Conservation (phyloP, 1,140 invertebrate species). For the Pseudomyrmex cubaensis region DNA sequence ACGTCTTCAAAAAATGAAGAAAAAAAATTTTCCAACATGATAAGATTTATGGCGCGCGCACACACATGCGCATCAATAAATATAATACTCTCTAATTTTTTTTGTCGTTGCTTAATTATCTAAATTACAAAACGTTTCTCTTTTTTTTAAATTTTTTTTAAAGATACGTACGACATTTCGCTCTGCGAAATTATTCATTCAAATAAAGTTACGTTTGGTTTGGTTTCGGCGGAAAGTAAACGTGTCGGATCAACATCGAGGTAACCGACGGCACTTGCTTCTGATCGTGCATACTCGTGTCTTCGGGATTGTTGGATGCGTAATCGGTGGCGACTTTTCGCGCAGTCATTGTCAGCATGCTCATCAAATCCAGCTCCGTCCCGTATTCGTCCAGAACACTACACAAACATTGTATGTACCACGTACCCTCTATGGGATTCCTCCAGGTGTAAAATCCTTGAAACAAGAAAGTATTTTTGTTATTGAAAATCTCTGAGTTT, state of each 20-base stretch:
- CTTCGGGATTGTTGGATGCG: constrained; percentile 85
- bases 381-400: constrained; percentile 85
- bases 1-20: too few relatives aligned
- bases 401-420: constrained; percentile 90
- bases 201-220: neutral
- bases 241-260: constrained; percentile 88
- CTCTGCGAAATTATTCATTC: too few relatives aligned
- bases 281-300: constrained; percentile 86
- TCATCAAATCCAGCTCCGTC: constrained; percentile 86
- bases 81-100: too few relatives aligned
- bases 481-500: neutral
- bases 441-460: constrained; percentile 89
- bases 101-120: too few relatives aligned
- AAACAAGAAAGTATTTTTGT: constrained; percentile 56
- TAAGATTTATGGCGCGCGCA: too few relatives aligned
- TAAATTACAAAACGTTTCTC: too few relatives aligned
- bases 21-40: too few relatives aligned
- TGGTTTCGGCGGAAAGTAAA: constrained; percentile 81
- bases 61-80: too few relatives aligned
- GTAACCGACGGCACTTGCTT: constrained; percentile 90
- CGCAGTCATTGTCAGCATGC: constrained; percentile 88
- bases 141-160: too few relatives aligned
- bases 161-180: too few relatives aligned
- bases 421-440: constrained; percentile 88
- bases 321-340: constrained; percentile 88